Evolutionary conservation across 2,113 vertebrate genomes (phyloP).

Genomic region (Ibidorhyncha struthersii): DNA sequence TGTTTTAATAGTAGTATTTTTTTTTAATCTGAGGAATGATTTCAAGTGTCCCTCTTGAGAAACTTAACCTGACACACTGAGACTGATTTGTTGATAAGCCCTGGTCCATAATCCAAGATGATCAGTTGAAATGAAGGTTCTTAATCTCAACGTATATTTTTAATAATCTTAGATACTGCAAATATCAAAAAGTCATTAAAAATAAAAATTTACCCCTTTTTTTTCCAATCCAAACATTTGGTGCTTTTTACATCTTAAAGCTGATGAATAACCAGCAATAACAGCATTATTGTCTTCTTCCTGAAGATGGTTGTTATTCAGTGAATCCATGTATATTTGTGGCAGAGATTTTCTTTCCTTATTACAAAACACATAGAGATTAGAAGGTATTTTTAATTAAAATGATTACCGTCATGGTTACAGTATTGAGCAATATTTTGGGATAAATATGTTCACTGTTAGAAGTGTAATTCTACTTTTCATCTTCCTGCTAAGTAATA

Average conservation of each 20-base stretch:
- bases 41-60: background rate
- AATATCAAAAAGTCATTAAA: background rate
- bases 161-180: background rate
- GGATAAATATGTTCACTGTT: slow-evolving; percentile 68
- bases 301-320: background rate
- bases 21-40: background rate
- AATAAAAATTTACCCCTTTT: background rate
- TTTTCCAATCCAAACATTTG: background rate
- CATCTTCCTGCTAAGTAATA: slow-evolving; percentile 69
- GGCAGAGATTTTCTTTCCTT: slow-evolving; percentile 11
- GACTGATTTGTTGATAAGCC: background rate
- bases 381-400: slow-evolving; percentile 73
- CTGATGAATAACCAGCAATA: background rate
- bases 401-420: slow-evolving; percentile 64
- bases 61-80: background rate
- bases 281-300: background rate
- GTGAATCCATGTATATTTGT: background rate
- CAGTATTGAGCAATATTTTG: slow-evolving; percentile 74
- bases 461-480: slow-evolving; percentile 67
- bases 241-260: background rate
- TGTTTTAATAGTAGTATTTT: background rate
- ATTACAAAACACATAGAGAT: slow-evolving; percentile 46
- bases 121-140: background rate
- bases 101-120: background rate
- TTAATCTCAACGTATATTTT: background rate